These are phyloP conservation scores for Amiota minor DNA, from an alignment of 2,888 invertebrate genomes.

Conservation along the genomic window DNA sequence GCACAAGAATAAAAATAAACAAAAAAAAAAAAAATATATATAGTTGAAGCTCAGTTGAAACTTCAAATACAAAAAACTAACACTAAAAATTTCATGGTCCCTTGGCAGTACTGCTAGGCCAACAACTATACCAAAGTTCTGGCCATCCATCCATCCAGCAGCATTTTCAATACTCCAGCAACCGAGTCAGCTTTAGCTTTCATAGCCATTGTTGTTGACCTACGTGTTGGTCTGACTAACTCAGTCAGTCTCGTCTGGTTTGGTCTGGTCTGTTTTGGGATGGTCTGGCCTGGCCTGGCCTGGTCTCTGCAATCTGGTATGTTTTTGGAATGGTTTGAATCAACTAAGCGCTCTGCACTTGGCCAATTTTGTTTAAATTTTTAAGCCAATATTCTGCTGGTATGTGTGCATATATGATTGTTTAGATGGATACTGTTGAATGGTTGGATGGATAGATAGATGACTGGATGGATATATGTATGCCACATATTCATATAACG, in stretches of 20 bases:
- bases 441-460: neutral
- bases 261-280: no score
- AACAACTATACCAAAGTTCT: neutral
- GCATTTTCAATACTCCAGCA: neutral
- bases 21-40: neutral
- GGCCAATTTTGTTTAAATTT: conserved; percentile 35
- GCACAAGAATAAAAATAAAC: neutral
- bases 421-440: conserved; percentile 6
- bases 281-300: no score
- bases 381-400: conserved; percentile 23
- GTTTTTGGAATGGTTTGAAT: neutral
- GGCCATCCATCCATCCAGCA: no score
- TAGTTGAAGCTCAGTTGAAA: neutral
- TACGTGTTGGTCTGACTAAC: neutral
- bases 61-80: conserved; percentile 3
- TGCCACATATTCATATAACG: no score
- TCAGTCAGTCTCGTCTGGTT: neutral
- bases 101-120: conserved; percentile 3
- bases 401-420: conserved; percentile 14
- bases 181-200: no score
- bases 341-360: conserved; percentile 23
- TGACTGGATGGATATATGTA: no score
- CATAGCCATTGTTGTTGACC: conserved; percentile 12
- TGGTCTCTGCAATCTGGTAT: no score
- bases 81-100: conserved; percentile 26